These are phyloP conservation scores for Cyprinodon diabolis DNA, from an alignment of 2,797 vertebrate genomes.

Conservation along the genomic window DNA sequence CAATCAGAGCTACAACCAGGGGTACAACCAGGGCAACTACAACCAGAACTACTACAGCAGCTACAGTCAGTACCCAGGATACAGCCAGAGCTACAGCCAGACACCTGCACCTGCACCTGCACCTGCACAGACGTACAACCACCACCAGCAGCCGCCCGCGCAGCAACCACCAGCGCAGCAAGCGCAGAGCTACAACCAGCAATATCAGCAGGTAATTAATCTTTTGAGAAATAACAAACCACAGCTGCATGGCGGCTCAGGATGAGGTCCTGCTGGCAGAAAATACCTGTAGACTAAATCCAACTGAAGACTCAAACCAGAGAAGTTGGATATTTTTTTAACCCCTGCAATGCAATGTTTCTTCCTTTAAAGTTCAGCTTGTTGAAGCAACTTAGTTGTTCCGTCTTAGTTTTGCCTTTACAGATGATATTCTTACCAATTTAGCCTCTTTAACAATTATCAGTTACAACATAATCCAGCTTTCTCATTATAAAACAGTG, in stretches of 20 bases:
- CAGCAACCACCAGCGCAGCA: slow-evolving; percentile 32
- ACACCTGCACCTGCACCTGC: slow-evolving; percentile 71
- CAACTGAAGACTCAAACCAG: background rate
- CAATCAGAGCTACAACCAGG: slow-evolving; percentile 79
- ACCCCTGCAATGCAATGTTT: background rate
- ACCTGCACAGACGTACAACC: slow-evolving; percentile 77
- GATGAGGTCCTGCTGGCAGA: too few species aligned
- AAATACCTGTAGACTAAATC: too few species aligned
- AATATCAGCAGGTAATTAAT: slow-evolving; percentile 86
- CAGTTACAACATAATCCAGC: too few species aligned
- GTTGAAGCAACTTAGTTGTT: too few species aligned
- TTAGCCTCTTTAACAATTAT: too few species aligned
- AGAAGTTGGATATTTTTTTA: background rate
- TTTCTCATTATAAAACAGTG: too few species aligned
- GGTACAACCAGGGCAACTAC: slow-evolving; percentile 85
- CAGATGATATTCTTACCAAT: too few species aligned
- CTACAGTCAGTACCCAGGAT: slow-evolving; percentile 86
- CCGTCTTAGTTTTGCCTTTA: too few species aligned
- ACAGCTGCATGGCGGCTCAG: background rate
- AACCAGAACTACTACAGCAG: slow-evolving; percentile 87
- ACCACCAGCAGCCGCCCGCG: slow-evolving; percentile 74
- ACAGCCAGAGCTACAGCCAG: slow-evolving; percentile 85
- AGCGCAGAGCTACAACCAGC: slow-evolving; percentile 47
- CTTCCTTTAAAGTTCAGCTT: too few species aligned
- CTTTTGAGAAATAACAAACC: background rate